These are phyloP conservation scores for Pyrgus malvae DNA, from an alignment of 2,888 invertebrate genomes.

Conservation along the genomic window DNA sequence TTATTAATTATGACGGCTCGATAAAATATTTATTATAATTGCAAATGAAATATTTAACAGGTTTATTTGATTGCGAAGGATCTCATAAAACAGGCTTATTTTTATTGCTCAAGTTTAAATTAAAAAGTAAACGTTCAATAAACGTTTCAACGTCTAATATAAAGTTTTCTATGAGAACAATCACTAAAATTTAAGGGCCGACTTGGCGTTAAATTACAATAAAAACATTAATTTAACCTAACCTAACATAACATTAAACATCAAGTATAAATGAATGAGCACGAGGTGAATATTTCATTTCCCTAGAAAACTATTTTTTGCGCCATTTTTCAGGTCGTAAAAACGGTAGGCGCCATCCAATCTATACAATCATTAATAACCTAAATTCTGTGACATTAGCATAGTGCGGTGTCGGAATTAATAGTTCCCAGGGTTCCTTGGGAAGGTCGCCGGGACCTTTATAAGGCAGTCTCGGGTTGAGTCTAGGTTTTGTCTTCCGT, in stretches of 20 bases:
- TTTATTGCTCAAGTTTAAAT: no score
- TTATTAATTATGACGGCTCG: background rate
- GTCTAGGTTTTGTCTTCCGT: constrained; percentile 13
- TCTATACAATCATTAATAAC: constrained; percentile 29
- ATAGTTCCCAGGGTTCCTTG: constrained; percentile 14
- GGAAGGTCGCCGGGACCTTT: background rate
- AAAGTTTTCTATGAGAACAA: no score
- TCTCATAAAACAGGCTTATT: background rate
- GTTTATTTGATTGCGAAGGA: background rate
- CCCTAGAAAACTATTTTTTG: constrained; percentile 3
- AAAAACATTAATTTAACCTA: no score
- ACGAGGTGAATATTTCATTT: constrained; percentile 10
- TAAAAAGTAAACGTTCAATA: no score
- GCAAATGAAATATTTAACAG: background rate
- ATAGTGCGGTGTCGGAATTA: constrained; percentile 18
- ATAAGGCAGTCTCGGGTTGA: background rate
- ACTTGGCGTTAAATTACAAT: no score
- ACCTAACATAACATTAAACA: constrained; percentile 9
- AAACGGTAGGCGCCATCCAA: constrained; percentile 25
- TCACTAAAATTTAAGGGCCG: no score
- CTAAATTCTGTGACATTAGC: constrained; percentile 28
- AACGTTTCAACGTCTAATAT: no score
- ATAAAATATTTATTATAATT: background rate
- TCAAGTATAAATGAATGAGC: background rate
- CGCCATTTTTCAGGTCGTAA: constrained; percentile 1